These are phyloP conservation scores for Zalophus californianus DNA, from an alignment of 2,797 vertebrate genomes.

Conservation along the genomic window DNA sequence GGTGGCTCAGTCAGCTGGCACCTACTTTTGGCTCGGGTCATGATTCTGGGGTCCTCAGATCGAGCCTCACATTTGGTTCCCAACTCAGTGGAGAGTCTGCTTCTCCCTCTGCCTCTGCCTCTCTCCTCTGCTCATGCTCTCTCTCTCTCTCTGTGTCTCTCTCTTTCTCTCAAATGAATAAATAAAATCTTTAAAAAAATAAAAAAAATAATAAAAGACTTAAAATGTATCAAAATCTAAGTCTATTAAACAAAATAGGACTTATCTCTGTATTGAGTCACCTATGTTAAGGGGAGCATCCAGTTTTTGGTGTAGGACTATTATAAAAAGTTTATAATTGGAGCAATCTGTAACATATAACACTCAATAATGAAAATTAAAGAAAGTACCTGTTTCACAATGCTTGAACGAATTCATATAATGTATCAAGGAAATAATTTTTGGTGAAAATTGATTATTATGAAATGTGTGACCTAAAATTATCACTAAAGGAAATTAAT, in stretches of 20 bases:
- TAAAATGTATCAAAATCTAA: constrained; percentile 5
- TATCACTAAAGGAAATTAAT: constrained; percentile 46
- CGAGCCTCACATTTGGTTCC: too few relatives aligned
- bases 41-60: too few relatives aligned
- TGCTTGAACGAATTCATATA: constrained; percentile 28
- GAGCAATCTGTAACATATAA: background rate
- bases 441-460: constrained; percentile 57
- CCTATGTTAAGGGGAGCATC: background rate
- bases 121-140: too few relatives aligned
- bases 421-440: constrained; percentile 29
- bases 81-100: too few relatives aligned
- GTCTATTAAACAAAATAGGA: background rate
- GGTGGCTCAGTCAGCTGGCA: too few relatives aligned
- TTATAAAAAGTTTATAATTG: constrained; percentile 7
- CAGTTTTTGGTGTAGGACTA: background rate
- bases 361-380: background rate
- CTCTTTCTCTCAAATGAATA: too few relatives aligned
- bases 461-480: constrained; percentile 42
- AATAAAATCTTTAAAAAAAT: too few relatives aligned
- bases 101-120: too few relatives aligned
- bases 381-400: background rate
- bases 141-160: too few relatives aligned
- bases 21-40: too few relatives aligned
- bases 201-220: background rate
- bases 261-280: background rate